phyloP scores from a whole-genome alignment of 1,140 invertebrate genomes.

The Aricia agestis region DNA sequence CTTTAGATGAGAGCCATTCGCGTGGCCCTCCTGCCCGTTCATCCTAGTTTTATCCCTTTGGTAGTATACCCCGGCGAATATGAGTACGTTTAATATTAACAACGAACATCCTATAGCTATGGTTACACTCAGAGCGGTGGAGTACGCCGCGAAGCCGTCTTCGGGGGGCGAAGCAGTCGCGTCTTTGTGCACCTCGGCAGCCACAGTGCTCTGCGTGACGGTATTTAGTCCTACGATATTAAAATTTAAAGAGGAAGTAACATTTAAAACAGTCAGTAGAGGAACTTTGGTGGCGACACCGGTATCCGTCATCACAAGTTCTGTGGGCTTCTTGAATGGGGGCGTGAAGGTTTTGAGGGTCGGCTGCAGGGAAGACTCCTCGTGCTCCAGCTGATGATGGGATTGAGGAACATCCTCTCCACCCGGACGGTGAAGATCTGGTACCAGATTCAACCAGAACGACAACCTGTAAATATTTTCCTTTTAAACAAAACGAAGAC shows the following conservation, averaged over 20 bases:
- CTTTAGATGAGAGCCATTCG: slow-evolving; percentile 78
- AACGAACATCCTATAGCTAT: slow-evolving; percentile 96
- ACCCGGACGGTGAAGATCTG: slow-evolving; percentile 94
- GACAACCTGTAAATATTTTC: slow-evolving; percentile 82
- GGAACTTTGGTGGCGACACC: slow-evolving; percentile 63
- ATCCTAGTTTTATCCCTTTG: slow-evolving; percentile 90
- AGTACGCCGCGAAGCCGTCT: slow-evolving; percentile 91
- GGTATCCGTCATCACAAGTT: slow-evolving; percentile 68
- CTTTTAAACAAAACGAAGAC: not conserved
- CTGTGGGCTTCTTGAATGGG: slow-evolving; percentile 74
- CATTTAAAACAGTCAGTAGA: slow-evolving; percentile 60
- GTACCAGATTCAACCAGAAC: slow-evolving; percentile 97
- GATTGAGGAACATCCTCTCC: slow-evolving; percentile 89
- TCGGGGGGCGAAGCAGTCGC: slow-evolving; percentile 79
- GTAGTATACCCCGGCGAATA: slow-evolving; percentile 96
- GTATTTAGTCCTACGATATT: slow-evolving; percentile 58
- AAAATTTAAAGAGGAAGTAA: slow-evolving; percentile 63
- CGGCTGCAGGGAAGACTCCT: slow-evolving; percentile 75
- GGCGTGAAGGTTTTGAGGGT: slow-evolving; percentile 76
- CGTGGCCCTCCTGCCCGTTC: slow-evolving; percentile 76
- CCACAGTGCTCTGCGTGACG: slow-evolving; percentile 46
- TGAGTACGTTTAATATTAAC: slow-evolving; percentile 92
- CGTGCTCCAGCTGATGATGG: slow-evolving; percentile 90
- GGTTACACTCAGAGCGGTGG: slow-evolving; percentile 91
- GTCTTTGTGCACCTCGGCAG: slow-evolving; percentile 62